Evolutionary conservation across 2,888 invertebrate species (phyloP), one percentile per base, ranked within the genome.

Genomic region (Mesorhabditis sp.): DNA sequence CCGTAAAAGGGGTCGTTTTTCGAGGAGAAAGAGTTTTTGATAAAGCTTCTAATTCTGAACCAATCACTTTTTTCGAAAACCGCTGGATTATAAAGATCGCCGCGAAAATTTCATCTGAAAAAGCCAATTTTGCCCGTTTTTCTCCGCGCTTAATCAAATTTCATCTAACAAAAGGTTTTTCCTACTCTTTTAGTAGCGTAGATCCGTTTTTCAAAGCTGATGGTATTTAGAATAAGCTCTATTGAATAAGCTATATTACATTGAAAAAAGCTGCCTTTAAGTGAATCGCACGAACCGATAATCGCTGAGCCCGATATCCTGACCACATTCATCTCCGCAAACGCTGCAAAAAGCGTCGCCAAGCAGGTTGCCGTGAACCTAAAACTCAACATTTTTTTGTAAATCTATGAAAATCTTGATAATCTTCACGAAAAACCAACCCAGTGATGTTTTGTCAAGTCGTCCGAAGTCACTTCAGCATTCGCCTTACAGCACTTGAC

Each of bases 321-420:
- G 76, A 45, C 79, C 79, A 63, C 80, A 80, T 6, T 76, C 71
- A 68, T 80, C 80, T 41, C 77, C 78, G 67, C 80, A 80, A 28
- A 80, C 70, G 62, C 72, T 70, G 45, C 80, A 80, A 63, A 80
- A 80, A 7, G 76, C 72, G 65, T 78, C 80, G 4, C 76, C 71
- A 44, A 74, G 76, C 61, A 80, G 71, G 69, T 80, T 80, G 10
- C 80, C 78, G 62, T 70, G 69, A 7, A 80, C 76, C 79, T 79
- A 43, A 65, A 43, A 43, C 7, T 61, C 4, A 66, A 65, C 43
- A 58, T 3, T 50, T 13, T 5, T 4, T n/a, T 70, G 13, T 13
- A n/a, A 13, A 44, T 64, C 44, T 63, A 43, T 10, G n/a, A n/a
- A 65, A 13, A 13, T 13, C 7, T 10, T 28, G 28, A 28, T 28